These are phyloP conservation scores for Armadillidium nasatum DNA, from an alignment of 1,140 invertebrate species.

Conservation along the genomic window DNA sequence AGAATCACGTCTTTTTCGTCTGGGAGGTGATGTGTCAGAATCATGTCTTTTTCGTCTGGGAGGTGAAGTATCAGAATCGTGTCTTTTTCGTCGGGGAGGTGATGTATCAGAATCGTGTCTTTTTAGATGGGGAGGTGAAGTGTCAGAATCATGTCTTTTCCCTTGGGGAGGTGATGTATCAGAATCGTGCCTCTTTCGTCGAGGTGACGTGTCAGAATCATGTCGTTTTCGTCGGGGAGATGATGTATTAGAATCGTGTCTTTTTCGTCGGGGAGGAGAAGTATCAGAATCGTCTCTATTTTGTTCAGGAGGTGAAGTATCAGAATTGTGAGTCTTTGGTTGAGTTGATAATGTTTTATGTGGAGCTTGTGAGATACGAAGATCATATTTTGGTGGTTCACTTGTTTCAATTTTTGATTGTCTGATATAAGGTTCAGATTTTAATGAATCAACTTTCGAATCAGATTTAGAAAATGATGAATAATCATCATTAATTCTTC, in stretches of 20 bases:
- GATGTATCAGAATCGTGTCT: constrained; percentile 44
- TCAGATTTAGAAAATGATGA: background rate
- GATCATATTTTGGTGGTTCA: background rate
- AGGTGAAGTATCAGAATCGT: constrained; percentile 47
- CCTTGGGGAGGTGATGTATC: constrained; percentile 35
- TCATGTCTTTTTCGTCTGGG: constrained; percentile 41
- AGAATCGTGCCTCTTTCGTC: constrained; percentile 30
- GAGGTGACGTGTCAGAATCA: constrained; percentile 31
- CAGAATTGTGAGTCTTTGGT: constrained; percentile 31
- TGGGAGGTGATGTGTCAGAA: constrained; percentile 47
- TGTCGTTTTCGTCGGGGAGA: constrained; percentile 31
- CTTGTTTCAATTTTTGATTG: background rate
- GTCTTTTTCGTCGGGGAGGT: constrained; percentile 41
- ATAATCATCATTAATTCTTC: background rate
- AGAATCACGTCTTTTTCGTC: constrained; percentile 39
- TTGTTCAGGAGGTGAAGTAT: constrained; percentile 44
- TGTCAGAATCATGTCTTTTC: constrained; percentile 37
- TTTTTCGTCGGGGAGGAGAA: constrained; percentile 44
- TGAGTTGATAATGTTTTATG: background rate
- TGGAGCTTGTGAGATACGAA: background rate
- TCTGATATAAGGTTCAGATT: background rate
- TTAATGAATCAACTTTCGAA: background rate
- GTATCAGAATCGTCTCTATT: constrained; percentile 46
- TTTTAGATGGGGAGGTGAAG: constrained; percentile 44
- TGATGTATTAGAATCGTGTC: constrained; percentile 35